These are phyloP conservation scores for Tethea ocularis DNA, from an alignment of 2,888 invertebrate genomes.

Conservation along the genomic window DNA sequence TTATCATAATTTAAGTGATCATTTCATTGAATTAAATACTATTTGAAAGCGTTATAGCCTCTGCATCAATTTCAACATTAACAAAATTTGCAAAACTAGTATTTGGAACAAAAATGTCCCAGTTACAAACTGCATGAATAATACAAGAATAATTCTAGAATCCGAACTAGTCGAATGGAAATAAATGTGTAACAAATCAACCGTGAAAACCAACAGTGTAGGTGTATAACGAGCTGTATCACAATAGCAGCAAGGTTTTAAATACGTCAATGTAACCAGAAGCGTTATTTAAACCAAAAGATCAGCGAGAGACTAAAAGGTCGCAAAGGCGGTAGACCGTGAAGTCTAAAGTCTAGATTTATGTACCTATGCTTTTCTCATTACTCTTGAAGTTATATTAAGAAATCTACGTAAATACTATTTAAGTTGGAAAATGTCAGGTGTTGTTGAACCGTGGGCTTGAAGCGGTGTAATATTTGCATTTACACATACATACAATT, in stretches of 20 bases:
- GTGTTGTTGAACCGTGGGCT: too few relatives aligned
- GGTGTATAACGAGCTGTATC: not conserved
- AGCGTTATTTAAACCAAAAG: constrained; percentile 13
- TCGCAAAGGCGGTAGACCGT: constrained; percentile 25
- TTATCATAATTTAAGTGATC: not conserved
- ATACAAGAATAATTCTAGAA: not conserved
- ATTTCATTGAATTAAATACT: not conserved
- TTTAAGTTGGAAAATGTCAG: too few relatives aligned
- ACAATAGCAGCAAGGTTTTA: not conserved
- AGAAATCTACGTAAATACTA: not conserved
- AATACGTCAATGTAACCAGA: not conserved
- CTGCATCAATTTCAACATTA: not conserved
- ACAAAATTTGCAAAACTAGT: not conserved
- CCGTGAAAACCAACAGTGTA: not conserved
- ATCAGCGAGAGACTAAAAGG: constrained; percentile 20
- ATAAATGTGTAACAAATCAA: constrained; percentile 7
- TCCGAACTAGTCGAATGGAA: constrained; percentile 4
- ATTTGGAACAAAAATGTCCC: not conserved
- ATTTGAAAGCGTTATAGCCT: too few relatives aligned
- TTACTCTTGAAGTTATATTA: not conserved
- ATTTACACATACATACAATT: too few relatives aligned
- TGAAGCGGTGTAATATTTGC: too few relatives aligned
- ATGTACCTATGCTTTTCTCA: constrained; percentile 9
- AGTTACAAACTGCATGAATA: not conserved
- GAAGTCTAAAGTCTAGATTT: constrained; percentile 20